Evolutionary conservation across 2,888 invertebrate species (phyloP), one percentile per base, ranked within the genome.

Genomic region (Melipona bicolor): DNA sequence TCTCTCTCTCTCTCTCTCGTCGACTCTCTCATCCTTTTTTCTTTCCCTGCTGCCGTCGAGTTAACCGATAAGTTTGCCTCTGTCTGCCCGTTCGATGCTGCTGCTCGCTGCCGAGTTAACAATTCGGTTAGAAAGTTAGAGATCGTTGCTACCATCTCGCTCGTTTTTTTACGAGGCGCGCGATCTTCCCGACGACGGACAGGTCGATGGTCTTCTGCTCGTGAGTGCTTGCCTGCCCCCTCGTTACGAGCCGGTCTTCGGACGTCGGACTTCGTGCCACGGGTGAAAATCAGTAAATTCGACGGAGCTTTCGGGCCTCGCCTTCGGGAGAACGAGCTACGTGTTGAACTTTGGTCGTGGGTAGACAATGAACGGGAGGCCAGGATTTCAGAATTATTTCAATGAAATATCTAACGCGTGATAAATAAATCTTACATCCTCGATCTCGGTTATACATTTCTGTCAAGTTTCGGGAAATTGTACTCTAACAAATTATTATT

Each of bases 91-190:
- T 74, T 85, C 81, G 81, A 83, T 79, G 82, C 78, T 84, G 82
- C 78, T 84, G 73, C 83, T 83, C 86, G 81, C 85, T 81, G 88
- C 79, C 90, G 89, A 93, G 91, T 93, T 92, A 91, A 93, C 93
- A 93, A 93, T 93, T 93, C 91, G 91, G 93, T 93, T 93, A 92
- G 88, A 90, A 92, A 93, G 91, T 93, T 93, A 88, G 85, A 82
- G 85, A 56, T 79, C 79, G 75, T 79, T 83, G 84, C 79, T 77
- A 73, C 83, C 80, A 43, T 54, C 76, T 52, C 74, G 70, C 70
- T 75, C 73, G 43, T 70, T 50, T 73, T 27, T 27, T 84, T 72
- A 73, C 77, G 65, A 43, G 43, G 72, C 78, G 36, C 68, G 54
- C 72, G 84, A 83, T 81, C 87, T 88, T 83, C 85, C 89, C 84